Evolutionary conservation across 2,113 vertebrate genomes (phyloP), one percentile per base, ranked within the genome.

Genomic region (Malurus melanocephalus): DNA sequence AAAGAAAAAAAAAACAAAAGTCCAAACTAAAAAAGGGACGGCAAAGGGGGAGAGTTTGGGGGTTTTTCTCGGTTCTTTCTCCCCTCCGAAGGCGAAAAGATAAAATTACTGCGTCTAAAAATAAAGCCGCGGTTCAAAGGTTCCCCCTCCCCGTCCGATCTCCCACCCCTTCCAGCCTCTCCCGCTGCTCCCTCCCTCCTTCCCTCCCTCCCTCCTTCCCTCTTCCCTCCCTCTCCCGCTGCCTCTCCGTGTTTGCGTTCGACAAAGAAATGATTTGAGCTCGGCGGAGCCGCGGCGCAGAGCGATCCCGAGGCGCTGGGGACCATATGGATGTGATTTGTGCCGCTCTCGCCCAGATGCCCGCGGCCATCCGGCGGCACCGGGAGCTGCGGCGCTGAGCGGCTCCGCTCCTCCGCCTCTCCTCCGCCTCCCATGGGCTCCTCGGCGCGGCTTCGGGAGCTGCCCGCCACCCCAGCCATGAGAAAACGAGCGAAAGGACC

Each of bases 241-340:
- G 93, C 60, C 80, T 84, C 92, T 85, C 53, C 28, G 86, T 84
- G 87, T 91, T 96, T 95, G 96, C 89, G 87, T 95, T 94, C 42
- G 80, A 95, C 95, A 93, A 96, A 97, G 96, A 94, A 88, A 67
- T 97, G 96, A 98, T 98, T 98, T 98, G 98, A 98, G 98, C 97
- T 98, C 98, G 97, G 97, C 97, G 97, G 97, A 97, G 97, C 98
- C 38, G 38, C 38, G 38, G 38, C 98, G 97, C 97, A 95, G 93
- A 88, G 94, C 96, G 97, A 98, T 97, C 95, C 95, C 96, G 80
- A 97, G 96, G 97, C 97, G 76, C 80, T 42, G 51, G 64, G 53
- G 64, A 28, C 66, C 98, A 98, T 98, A 98, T 98, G 98, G 98
- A 98, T 99, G 98, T 97, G 98, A 98, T 99, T 98, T 96, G 7